Evolutionary conservation across 2,888 invertebrate genomes (phyloP), one percentile per base, ranked within the genome.

Genomic region (Enchytraeus crypticus): DNA sequence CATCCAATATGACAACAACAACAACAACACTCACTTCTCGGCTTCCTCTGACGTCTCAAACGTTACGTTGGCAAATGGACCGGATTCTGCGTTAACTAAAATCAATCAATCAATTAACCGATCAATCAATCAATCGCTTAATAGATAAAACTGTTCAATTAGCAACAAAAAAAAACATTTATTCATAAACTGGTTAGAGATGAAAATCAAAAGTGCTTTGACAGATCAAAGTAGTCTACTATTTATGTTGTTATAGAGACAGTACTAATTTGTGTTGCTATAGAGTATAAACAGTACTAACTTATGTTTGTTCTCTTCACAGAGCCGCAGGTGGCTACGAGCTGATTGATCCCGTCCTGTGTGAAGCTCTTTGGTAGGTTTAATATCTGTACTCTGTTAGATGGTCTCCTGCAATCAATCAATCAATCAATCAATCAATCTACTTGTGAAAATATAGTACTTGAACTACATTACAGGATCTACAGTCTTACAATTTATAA

Each of bases 341-440:
- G 85, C 72, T 86, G 86, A 83, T 92, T 90, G 83, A 92, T 85
- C 83, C 92, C 90, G 83, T 91, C 91, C 83, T 88, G 86, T 81
- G 87, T 86, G 76, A 87, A 84, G 83, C 89, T 88, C 76, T 86
- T 84, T 74, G 91, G 89, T 78, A 92, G 84, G 82, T 89, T 88
- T 47, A 69, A 66, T 49, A 77, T 74, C 61, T 71, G 71, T 34
- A 77, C 70, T 64, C 74, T 73, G 65, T 71, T 76, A 8, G 38
- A 38, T 18, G 38, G 38, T 18, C 38, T 38, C n/a, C n/a, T n/a
- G n/a, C n/a, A n/a, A n/a, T n/a, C n/a, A n/a, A n/a, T n/a, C n/a
- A n/a, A n/a, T n/a, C n/a, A n/a, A n/a, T n/a, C n/a, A n/a, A n/a
- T n/a, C n/a, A n/a, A n/a, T n/a, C n/a, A n/a, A n/a, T n/a, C n/a